A percentile compares a stretch with the other conserved stretches of the same genome.
Evolutionary conservation across 2,888 invertebrate species (phyloP).

Genomic region (Spisula solida): DNA sequence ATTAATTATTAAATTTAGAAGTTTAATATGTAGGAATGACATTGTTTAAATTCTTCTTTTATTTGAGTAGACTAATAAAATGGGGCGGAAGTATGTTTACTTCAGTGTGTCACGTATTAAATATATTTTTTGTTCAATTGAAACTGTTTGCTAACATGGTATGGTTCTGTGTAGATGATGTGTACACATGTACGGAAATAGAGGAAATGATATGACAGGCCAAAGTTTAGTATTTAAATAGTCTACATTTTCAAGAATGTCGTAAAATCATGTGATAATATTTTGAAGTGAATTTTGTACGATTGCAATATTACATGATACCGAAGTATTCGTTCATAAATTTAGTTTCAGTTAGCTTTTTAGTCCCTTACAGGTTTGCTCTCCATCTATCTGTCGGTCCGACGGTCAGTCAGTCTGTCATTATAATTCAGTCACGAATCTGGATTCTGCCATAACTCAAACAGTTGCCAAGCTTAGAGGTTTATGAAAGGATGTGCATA

Average conservation of each 20-base stretch:
- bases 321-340: neutral
- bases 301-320: neutral
- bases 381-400: too few species aligned
- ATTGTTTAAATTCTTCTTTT: conserved; percentile 20
- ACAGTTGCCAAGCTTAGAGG: too few species aligned
- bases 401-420: too few species aligned
- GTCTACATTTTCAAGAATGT: conserved; percentile 19
- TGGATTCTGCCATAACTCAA: too few species aligned
- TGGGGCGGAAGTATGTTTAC: neutral
- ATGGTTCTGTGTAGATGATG: neutral
- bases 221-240: neutral
- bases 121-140: conserved; percentile 17
- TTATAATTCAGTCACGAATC: too few species aligned
- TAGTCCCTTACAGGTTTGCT: too few species aligned
- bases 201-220: neutral
- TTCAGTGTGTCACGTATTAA: neutral
- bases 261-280: conserved; percentile 9
- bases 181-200: neutral
- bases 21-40: neutral
- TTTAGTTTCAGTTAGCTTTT: too few species aligned
- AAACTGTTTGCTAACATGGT: neutral
- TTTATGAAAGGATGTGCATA: too few species aligned
- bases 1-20: neutral
- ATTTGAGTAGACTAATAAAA: conserved; percentile 5
- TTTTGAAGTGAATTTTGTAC: neutral